Base-by-base conservation (phyloP, 2,888 invertebrate species). In the Cosmia trapezina region DNA sequence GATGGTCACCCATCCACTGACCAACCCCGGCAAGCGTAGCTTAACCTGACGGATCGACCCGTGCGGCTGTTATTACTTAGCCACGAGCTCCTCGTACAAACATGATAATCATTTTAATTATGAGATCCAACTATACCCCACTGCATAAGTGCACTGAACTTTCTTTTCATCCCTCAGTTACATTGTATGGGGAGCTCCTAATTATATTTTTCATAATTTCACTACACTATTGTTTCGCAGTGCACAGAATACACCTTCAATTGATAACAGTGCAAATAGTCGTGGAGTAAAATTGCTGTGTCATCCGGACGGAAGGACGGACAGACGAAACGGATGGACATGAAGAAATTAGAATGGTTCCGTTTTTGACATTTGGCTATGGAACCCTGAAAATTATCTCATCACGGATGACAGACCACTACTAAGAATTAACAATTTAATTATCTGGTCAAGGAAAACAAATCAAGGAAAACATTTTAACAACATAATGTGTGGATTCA, bases 381-480 rank as follows among this genome's bases (percentile, higher is more conserved):
- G 3, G 14, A 60, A 60, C 22, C 9, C 43, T 17, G 22, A 61
- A 17, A 61, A 17, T 9, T 0, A 43, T 43, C 3, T 17, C 17
- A 61, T 61, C 6, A 61, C 22, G 7, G 22, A 28, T 28, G 11
- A 19, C 2, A 61, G 7, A 22, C 4, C 11, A 60, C 17, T 28
- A 45, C 12, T 45, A 19, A 28, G 45, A 45, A 60, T 14, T 17
- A 60, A 60, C 33, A 41, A 56, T 69, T 69, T 28, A 62, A 28
- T 66, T 63, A 19, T 17, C 7, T 28, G 17, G 14, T n/a, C 28
- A 43, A 37, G 37, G 54, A 70, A 69, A 70, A 28, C 47, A n/a
- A n/a, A 5, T 11, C 41, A 19, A 37, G 7, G 6, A 4, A 45
- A 62, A 33, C 33, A 61, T n/a, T n/a, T n/a, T 56, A 37, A 37